Percentiles rank a stretch among this genome's conserved stretches.
These are phyloP conservation scores for Drosophila engyochracea DNA, from an alignment of 2,888 invertebrate genomes.

Conservation along the genomic window DNA sequence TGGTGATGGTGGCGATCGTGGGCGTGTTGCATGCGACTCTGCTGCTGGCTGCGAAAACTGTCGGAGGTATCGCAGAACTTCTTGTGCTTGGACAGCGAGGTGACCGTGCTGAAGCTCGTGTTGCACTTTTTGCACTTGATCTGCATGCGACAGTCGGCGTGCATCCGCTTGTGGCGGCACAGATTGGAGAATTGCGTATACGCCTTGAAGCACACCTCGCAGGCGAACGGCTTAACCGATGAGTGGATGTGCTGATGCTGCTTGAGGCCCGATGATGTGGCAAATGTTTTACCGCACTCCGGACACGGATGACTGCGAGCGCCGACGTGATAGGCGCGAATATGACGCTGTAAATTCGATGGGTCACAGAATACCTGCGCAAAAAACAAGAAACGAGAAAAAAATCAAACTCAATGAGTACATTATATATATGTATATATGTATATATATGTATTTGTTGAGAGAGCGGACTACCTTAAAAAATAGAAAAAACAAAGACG, in stretches of 20 bases:
- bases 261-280: conserved; percentile 98
- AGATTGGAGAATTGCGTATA: conserved; percentile 99
- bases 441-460: not conserved
- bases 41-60: conserved; percentile 47
- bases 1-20: conserved; percentile 39
- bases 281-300: conserved; percentile 99
- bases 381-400: conserved; percentile 83
- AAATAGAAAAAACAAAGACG: not conserved
- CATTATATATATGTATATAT: not conserved
- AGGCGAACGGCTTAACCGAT: conserved; percentile 98
- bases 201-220: conserved; percentile 98
- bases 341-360: conserved; percentile 98
- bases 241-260: conserved; percentile 99
- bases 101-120: conserved; percentile 95
- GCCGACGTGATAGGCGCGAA: conserved; percentile 97
- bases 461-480: conserved; percentile 1
- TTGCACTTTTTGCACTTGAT: conserved; percentile 98
- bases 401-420: conserved; percentile 33
- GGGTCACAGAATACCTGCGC: conserved; percentile 96
- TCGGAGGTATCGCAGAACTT: conserved; percentile 96
- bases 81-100: conserved; percentile 97
- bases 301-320: conserved; percentile 98
- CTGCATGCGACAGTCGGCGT: conserved; percentile 96
- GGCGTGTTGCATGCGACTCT: conserved; percentile 38
- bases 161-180: conserved; percentile 99